These are phyloP conservation scores for Albula glossodonta DNA, from an alignment of 2,113 vertebrate species.

Conservation along the genomic window DNA sequence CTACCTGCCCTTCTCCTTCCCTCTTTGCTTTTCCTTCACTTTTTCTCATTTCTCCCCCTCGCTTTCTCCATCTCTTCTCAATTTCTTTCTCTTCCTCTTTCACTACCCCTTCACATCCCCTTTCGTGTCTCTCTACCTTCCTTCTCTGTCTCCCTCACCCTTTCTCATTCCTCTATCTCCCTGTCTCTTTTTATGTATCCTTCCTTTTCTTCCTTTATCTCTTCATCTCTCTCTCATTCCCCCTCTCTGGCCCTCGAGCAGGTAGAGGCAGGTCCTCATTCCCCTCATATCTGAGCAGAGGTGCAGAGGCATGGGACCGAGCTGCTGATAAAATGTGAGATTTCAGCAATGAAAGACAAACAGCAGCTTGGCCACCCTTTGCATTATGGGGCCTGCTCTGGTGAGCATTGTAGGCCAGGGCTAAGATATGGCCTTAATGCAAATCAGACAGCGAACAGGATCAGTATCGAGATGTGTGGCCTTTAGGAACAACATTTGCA, in stretches of 20 bases:
- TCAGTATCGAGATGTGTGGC: neutral
- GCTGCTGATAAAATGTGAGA: neutral
- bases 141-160: neutral
- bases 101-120: neutral
- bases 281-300: slow-evolving; percentile 14
- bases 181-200: neutral
- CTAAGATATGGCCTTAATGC: neutral
- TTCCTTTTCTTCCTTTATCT: neutral
- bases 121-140: neutral
- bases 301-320: neutral
- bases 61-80: neutral
- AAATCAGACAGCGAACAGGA: neutral
- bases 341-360: neutral
- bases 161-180: neutral
- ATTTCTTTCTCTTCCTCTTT: neutral
- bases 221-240: neutral
- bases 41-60: neutral
- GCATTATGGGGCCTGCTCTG: neutral
- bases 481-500: neutral
- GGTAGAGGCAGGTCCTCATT: slow-evolving; percentile 17
- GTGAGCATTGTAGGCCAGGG: neutral
- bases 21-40: neutral
- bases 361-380: neutral
- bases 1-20: neutral
- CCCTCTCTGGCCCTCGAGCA: neutral